These are phyloP conservation scores for Macrosteles quadrilineatus DNA, from an alignment of 1,140 invertebrate species.

Conservation along the genomic window DNA sequence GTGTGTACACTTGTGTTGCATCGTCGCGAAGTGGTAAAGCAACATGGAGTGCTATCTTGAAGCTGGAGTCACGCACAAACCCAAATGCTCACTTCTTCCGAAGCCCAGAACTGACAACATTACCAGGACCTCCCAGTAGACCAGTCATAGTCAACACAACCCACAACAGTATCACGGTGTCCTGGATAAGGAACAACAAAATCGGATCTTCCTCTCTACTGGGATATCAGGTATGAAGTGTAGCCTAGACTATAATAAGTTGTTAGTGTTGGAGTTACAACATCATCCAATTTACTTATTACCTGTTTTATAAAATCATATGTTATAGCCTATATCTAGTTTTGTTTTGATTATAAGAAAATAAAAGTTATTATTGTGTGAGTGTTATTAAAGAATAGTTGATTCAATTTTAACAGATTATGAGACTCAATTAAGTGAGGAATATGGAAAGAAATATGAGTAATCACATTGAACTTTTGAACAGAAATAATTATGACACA, in stretches of 20 bases:
- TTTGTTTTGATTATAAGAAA: neutral
- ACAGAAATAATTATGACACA: no score
- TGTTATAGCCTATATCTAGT: neutral
- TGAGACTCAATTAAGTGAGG: no score
- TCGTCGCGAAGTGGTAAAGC: slow-evolving; percentile 81
- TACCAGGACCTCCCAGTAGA: slow-evolving; percentile 74
- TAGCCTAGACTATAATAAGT: slow-evolving; percentile 46
- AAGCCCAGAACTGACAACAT: slow-evolving; percentile 70
- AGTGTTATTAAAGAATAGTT: no score
- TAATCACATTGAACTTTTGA: no score
- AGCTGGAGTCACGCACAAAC: slow-evolving; percentile 77
- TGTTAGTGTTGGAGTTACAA: no score
- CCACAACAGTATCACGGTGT: slow-evolving; percentile 72
- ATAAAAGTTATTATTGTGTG: no score
- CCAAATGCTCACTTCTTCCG: slow-evolving; percentile 81
- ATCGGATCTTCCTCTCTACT: slow-evolving; percentile 76
- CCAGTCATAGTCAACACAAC: slow-evolving; percentile 72
- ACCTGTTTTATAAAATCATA: no score
- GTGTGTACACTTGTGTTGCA: slow-evolving; percentile 79
- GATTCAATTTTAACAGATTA: no score
- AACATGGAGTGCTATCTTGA: slow-evolving; percentile 77
- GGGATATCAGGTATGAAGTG: slow-evolving; percentile 69
- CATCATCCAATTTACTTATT: no score
- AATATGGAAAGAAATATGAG: no score
- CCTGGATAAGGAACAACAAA: slow-evolving; percentile 76